phyloP scores from a whole-genome alignment of 2,797 vertebrate genomes.

The Pteropus rufus region DNA sequence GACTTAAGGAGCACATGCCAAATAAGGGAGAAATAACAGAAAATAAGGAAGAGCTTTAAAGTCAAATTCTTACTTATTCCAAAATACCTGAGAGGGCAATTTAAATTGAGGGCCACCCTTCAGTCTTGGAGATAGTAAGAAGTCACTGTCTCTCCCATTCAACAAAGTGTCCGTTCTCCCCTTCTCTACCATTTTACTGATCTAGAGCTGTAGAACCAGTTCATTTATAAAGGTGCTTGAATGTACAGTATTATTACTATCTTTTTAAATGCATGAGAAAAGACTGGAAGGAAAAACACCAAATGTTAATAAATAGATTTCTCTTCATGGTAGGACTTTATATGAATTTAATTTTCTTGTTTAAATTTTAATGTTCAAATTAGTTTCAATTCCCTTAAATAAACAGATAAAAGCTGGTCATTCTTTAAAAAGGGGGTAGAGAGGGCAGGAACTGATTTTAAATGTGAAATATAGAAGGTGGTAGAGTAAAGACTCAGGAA shows the following conservation, averaged over 20 bases:
- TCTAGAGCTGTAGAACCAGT: neutral
- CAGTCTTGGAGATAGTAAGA: neutral
- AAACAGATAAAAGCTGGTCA: neutral
- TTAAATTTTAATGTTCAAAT: slow-evolving; percentile 32
- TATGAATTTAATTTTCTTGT: slow-evolving; percentile 3
- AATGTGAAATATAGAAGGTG: neutral
- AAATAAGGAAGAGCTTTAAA: neutral
- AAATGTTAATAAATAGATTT: neutral
- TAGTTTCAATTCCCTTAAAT: neutral
- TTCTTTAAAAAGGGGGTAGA: neutral
- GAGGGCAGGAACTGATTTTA: neutral
- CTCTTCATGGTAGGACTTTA: neutral
- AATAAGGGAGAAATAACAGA: neutral
- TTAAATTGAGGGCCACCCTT: neutral
- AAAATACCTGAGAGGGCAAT: neutral
- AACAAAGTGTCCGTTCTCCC: neutral
- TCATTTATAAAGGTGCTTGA: neutral
- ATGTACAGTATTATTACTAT: neutral
- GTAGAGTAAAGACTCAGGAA: neutral
- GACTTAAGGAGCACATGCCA: neutral
- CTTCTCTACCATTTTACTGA: neutral
- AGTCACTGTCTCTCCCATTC: neutral
- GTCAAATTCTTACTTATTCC: neutral
- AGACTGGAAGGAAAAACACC: neutral
- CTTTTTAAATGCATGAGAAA: slow-evolving; percentile 35